Conservation (phyloP, 2,113 vertebrate species). For the Gallinago media region DNA sequence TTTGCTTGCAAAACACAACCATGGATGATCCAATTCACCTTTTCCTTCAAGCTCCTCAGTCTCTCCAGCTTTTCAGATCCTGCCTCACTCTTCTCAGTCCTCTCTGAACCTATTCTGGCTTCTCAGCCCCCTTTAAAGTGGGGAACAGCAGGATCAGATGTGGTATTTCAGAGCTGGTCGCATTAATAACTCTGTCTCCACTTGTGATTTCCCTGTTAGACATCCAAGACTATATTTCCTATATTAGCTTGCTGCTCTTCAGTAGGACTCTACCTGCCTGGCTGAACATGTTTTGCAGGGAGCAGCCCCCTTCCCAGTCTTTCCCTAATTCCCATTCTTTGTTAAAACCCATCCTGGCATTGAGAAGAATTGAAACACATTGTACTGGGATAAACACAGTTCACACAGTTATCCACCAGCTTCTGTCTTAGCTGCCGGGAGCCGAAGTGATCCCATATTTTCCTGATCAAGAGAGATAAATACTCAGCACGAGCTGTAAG, state of each 20-base stretch:
- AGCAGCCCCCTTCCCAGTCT: neutral
- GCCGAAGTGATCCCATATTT: neutral
- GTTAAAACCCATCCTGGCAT: neutral
- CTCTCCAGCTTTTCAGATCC: neutral
- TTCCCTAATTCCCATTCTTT: neutral
- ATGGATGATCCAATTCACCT: neutral
- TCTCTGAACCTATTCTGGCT: neutral
- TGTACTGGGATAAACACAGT: neutral
- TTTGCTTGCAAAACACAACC: neutral
- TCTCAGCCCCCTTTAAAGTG: neutral
- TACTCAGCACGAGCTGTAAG: neutral
- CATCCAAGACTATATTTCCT: neutral
- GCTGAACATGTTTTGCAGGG: neutral
- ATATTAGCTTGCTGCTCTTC: neutral
- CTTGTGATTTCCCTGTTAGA: neutral
- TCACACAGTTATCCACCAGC: neutral
- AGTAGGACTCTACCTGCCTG: neutral
- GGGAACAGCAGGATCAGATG: neutral
- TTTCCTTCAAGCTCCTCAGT: neutral
- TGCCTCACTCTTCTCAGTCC: neutral
- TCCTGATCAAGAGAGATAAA: neutral
- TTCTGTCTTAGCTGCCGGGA: neutral
- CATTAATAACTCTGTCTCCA: neutral
- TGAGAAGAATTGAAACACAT: neutral
- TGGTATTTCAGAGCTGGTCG: fast-evolving